phyloP scores from a whole-genome alignment of 2,888 invertebrate species.

The Mythimna albipuncta region DNA sequence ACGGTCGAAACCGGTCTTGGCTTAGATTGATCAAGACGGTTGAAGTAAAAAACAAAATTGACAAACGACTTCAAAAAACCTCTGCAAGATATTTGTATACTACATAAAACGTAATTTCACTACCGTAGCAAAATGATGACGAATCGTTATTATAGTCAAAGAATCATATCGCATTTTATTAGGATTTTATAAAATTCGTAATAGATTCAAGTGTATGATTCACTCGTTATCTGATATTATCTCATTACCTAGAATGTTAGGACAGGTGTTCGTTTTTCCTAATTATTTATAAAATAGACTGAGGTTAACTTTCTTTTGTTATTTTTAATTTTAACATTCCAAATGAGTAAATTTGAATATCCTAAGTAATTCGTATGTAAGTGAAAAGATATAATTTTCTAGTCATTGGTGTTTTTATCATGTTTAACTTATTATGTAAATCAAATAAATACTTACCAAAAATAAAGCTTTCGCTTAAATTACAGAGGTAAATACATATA shows the following conservation, averaged over 20 bases:
- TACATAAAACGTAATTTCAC: background rate
- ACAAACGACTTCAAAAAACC: background rate
- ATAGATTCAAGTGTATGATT: background rate
- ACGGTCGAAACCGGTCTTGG: background rate
- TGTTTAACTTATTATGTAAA: constrained; percentile 41
- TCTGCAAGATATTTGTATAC: background rate
- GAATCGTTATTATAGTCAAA: background rate
- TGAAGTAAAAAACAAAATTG: background rate
- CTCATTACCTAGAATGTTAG: constrained; percentile 5
- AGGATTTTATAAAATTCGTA: no score
- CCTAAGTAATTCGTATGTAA: constrained; percentile 28
- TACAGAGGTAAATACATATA: constrained; percentile 46
- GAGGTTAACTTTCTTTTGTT: constrained; percentile 39
- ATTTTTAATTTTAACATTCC: constrained; percentile 48
- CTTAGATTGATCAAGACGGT: background rate
- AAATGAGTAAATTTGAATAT: constrained; percentile 32
- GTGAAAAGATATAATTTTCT: constrained; percentile 61
- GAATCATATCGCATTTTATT: no score
- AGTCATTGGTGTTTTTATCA: constrained; percentile 67
- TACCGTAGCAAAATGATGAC: constrained; percentile 1
- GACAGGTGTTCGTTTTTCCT: constrained; percentile 15
- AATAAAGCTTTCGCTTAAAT: constrained; percentile 59
- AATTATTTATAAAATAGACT: constrained; percentile 47
- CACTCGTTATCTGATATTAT: background rate
- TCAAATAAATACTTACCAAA: constrained; percentile 50